phyloP scores from a whole-genome alignment of 2,888 invertebrate genomes.

The Campoplex nolae region DNA sequence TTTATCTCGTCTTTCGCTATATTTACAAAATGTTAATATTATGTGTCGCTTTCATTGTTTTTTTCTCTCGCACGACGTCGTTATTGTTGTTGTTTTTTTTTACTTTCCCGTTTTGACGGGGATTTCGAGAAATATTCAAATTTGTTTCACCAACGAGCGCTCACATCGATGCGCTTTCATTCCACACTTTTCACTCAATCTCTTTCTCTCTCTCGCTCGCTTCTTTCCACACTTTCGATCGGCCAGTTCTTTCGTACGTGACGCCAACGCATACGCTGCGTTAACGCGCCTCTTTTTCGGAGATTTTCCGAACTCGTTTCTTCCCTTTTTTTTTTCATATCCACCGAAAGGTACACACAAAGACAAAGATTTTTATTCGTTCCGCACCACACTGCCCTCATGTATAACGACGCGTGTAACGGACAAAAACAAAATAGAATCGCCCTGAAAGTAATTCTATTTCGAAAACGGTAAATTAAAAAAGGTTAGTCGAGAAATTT shows the following conservation, averaged over 20 bases:
- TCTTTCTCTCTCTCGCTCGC: too few relatives aligned
- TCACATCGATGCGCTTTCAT: slow-evolving; percentile 17
- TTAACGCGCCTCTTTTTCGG: too few relatives aligned
- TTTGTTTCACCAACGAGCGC: slow-evolving; percentile 33
- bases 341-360: slow-evolving; percentile 59
- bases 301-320: background rate
- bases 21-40: slow-evolving; percentile 66
- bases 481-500: background rate
- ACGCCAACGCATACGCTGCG: too few relatives aligned
- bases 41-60: slow-evolving; percentile 45
- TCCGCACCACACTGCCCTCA: slow-evolving; percentile 67
- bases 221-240: background rate
- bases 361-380: slow-evolving; percentile 63
- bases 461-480: background rate
- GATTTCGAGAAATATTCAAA: slow-evolving; percentile 40
- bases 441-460: background rate
- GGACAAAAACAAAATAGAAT: background rate
- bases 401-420: slow-evolving; percentile 12
- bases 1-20: slow-evolving; percentile 42
- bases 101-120: slow-evolving; percentile 4
- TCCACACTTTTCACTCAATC: slow-evolving; percentile 41
- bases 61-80: slow-evolving; percentile 28
- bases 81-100: background rate
- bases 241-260: background rate
- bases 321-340: background rate